Base-by-base conservation (phyloP, 2,113 vertebrate genomes). In the Myiagra hebetior region DNA sequence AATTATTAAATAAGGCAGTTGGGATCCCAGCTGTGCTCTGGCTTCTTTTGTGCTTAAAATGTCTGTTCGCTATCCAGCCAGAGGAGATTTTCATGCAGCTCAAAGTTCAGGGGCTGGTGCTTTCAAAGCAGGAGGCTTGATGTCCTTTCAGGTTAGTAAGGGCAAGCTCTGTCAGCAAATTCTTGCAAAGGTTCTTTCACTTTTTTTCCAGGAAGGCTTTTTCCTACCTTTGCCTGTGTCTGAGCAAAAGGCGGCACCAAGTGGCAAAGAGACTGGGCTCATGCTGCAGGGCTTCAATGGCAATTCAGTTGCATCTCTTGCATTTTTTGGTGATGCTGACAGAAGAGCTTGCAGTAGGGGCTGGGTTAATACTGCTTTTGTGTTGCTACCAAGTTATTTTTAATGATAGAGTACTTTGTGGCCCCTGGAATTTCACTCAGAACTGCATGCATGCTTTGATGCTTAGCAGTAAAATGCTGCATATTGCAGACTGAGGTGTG, bases 101-200 rank as follows among this genome's bases (percentile, higher is more conserved):
- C 31, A 7, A 49, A 78, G 39, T 57, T 11, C 55, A 68, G 39
- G 27, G 55, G 18, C 63, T 90, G 82, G 24, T 39, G 39, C 52
- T 93, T 87, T 86, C 56, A 78, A 70, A 86, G 72, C 79, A 74
- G 37, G 52, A 91, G 31, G 31, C 75, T 80, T 73, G 35, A 37
- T 73, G 63, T 80, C 50, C 35, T 85, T 93, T 89, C 39, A 59
- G 49, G 82, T 89, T 80, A 55, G 67, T 70, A 84, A 91, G 47
- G 68, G 35, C 88, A 85, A 53, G 57, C 82, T 60, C 60, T 85
- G 85, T 82, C 70, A 90, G 87, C 94, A 94, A 67, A 88, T 84
- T 77, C 72, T 70, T 93, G 35, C 35, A 21, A 50, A 81, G 68
- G 33, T 81, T 42, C 50, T 63, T 73, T 30, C 21, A 57, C 11